Evolutionary conservation across 2,888 invertebrate genomes (phyloP).

Genomic region (Mimumesa dahlbomi): DNA sequence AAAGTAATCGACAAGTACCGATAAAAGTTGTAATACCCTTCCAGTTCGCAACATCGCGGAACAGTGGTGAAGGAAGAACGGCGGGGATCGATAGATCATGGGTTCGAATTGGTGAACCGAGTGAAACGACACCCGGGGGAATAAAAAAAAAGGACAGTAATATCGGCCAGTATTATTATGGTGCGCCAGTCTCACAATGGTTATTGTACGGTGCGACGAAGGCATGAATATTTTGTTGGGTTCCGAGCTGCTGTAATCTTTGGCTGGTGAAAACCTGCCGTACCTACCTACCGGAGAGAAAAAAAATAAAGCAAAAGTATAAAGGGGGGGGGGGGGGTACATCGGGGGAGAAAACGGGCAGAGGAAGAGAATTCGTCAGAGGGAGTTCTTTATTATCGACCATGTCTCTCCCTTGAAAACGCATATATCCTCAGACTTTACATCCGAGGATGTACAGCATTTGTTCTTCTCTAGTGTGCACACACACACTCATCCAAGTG

Average conservation of each 20-base stretch:
- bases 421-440: slow-evolving; percentile 24
- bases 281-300: not conserved
- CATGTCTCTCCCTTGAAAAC: slow-evolving; percentile 21
- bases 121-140: slow-evolving; percentile 56
- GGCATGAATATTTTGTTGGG: slow-evolving; percentile 64
- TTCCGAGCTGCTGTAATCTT: slow-evolving; percentile 53
- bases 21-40: slow-evolving; percentile 50
- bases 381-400: slow-evolving; percentile 25
- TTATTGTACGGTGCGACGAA: slow-evolving; percentile 55
- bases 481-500: not conserved
- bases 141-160: slow-evolving; percentile 50
- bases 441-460: not conserved
- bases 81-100: slow-evolving; percentile 56
- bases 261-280: slow-evolving; percentile 37
- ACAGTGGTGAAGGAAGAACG: not conserved
- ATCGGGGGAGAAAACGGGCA: not conserved
- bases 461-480: not conserved
- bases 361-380: slow-evolving; percentile 31
- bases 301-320: slow-evolving; percentile 16
- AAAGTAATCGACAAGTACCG: slow-evolving; percentile 50
- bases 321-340: too few species aligned
- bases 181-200: slow-evolving; percentile 59
- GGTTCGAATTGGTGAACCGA: slow-evolving; percentile 53
- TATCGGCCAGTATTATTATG: slow-evolving; percentile 56
- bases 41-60: slow-evolving; percentile 35